Conservation (phyloP, 2,797 vertebrate genomes). For the Carcharodon carcharias region DNA sequence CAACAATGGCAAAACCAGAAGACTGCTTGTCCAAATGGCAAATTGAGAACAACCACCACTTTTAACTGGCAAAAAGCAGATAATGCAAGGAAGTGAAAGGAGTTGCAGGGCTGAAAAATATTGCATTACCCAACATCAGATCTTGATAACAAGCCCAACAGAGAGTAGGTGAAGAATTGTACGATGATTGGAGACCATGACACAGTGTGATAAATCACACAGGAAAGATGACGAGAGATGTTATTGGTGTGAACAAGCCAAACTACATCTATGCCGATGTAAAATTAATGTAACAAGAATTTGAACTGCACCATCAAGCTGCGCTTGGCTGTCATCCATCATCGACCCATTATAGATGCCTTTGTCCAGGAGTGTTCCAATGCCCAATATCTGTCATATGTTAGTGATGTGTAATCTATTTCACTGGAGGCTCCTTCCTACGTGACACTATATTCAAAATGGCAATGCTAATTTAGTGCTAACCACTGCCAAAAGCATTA, state of each 20-base stretch:
- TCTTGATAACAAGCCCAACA: neutral
- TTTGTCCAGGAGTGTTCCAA: slow-evolving; percentile 1
- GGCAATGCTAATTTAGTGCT: neutral
- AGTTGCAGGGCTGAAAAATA: neutral
- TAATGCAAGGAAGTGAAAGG: neutral
- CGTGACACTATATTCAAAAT: neutral
- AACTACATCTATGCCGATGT: neutral
- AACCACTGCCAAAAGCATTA: neutral
- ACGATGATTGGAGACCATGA: neutral
- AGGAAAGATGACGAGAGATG: slow-evolving; percentile 1
- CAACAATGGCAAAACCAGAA: too few species aligned
- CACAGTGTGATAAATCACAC: slow-evolving; percentile 1
- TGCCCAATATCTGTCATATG: neutral
- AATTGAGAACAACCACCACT: too few species aligned
- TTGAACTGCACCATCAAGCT: neutral
- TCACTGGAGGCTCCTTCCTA: neutral
- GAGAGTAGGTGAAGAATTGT: neutral
- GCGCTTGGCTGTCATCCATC: neutral
- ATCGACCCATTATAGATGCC: neutral
- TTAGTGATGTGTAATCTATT: neutral
- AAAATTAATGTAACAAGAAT: slow-evolving; percentile 31
- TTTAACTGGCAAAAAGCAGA: neutral
- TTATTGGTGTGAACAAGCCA: slow-evolving; percentile 28
- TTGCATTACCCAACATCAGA: neutral
- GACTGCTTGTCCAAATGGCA: neutral